phyloP scores from a whole-genome alignment of 2,113 vertebrate species.

The Hypanus sabinus region DNA sequence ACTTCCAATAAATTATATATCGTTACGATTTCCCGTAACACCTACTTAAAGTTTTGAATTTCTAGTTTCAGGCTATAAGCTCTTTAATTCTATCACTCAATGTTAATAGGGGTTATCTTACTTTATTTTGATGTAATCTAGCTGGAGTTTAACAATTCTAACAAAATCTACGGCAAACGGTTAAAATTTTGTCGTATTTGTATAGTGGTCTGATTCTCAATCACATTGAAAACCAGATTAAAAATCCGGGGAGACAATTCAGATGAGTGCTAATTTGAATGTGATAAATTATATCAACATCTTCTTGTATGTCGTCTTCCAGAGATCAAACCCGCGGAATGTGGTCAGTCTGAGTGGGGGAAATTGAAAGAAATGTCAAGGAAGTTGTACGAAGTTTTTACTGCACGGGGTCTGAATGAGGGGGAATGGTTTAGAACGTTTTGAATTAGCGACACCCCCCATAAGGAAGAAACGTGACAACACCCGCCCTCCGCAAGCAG shows the following conservation, averaged over 20 bases:
- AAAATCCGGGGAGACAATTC: background rate
- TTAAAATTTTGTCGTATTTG: background rate
- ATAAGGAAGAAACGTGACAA: background rate
- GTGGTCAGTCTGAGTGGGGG: background rate
- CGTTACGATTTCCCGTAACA: background rate
- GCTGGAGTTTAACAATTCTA: background rate
- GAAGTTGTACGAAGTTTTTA: background rate
- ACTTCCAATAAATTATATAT: background rate
- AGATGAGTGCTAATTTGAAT: background rate
- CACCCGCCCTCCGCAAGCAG: background rate
- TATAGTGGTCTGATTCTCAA: background rate
- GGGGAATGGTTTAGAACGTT: background rate
- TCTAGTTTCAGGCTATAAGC: background rate
- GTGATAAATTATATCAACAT: background rate
- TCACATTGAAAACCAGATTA: too few species aligned
- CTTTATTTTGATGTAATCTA: background rate
- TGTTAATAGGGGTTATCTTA: background rate
- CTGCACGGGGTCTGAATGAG: background rate
- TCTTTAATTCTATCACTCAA: background rate
- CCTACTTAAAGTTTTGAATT: background rate
- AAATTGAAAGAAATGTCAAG: background rate
- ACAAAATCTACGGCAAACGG: background rate
- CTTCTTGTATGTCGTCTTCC: background rate
- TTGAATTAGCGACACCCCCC: background rate
- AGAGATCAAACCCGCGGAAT: background rate